These are phyloP conservation scores for Phalacrocorax aristotelis DNA, from an alignment of 2,113 vertebrate genomes.

Conservation along the genomic window DNA sequence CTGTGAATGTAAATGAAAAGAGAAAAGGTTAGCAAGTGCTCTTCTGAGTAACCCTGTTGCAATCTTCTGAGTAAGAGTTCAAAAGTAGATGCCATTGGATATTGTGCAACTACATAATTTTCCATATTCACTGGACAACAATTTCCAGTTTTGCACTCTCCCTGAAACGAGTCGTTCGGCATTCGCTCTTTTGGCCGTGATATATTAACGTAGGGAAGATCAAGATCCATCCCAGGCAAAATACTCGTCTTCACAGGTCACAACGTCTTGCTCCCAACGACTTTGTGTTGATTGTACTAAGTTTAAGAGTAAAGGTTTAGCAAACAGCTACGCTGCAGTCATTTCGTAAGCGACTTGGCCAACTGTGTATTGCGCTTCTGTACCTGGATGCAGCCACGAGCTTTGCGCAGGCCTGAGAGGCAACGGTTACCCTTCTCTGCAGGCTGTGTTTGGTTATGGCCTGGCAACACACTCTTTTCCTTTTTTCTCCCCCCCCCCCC, in stretches of 20 bases:
- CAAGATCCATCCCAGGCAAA: background rate
- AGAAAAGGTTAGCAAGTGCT: conserved; percentile 21
- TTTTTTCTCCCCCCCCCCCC: background rate
- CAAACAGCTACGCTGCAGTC: background rate
- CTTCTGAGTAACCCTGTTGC: background rate
- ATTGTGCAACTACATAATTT: background rate
- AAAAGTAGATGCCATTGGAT: background rate
- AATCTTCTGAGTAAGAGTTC: background rate
- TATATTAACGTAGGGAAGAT: background rate
- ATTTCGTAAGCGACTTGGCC: background rate
- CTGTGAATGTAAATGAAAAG: conserved; percentile 69
- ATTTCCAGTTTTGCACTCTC: background rate
- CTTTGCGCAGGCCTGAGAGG: background rate
- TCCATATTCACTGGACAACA: background rate
- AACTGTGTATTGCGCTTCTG: background rate
- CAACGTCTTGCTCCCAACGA: background rate
- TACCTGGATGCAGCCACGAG: background rate
- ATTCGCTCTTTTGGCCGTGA: background rate
- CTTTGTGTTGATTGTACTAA: background rate
- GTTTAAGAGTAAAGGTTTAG: background rate
- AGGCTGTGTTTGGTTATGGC: background rate
- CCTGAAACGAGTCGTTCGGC: background rate
- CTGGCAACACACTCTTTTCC: background rate
- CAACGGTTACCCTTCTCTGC: background rate
- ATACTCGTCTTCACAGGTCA: background rate